These are phyloP conservation scores for Drosophila murphyi DNA, from an alignment of 1,140 invertebrate genomes.

Conservation along the genomic window DNA sequence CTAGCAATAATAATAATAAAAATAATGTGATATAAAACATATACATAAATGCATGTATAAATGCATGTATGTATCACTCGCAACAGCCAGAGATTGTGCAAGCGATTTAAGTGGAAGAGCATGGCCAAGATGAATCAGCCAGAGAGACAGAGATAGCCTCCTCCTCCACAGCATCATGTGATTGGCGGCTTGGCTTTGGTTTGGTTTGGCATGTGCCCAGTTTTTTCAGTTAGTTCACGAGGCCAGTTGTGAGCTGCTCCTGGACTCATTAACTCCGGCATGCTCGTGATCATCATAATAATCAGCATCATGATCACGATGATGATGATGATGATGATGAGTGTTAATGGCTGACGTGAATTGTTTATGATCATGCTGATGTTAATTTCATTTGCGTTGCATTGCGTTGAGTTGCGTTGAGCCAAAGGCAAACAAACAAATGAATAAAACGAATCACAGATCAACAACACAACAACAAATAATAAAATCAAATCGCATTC, in stretches of 20 bases:
- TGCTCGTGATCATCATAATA: conserved; percentile 5
- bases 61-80: background rate
- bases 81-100: background rate
- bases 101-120: background rate
- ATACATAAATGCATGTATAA: background rate
- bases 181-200: background rate
- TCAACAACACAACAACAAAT: background rate
- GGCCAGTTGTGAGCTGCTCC: background rate
- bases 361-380: conserved; percentile 29
- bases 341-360: conserved; percentile 23
- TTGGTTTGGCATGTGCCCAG: conserved; percentile 2
- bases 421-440: conserved; percentile 14
- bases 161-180: background rate
- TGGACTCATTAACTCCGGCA: conserved; percentile 24
- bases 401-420: background rate
- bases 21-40: too few species aligned
- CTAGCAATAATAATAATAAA: too few species aligned
- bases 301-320: background rate
- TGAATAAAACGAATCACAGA: conserved; percentile 14
- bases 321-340: conserved; percentile 2
- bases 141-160: background rate
- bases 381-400: conserved; percentile 5
- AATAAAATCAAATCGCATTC: conserved; percentile 13
- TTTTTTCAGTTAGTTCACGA: conserved; percentile 13
- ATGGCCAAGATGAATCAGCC: background rate